Conservation (phyloP, 2,888 invertebrate genomes). For the Eristalis arbustorum region DNA sequence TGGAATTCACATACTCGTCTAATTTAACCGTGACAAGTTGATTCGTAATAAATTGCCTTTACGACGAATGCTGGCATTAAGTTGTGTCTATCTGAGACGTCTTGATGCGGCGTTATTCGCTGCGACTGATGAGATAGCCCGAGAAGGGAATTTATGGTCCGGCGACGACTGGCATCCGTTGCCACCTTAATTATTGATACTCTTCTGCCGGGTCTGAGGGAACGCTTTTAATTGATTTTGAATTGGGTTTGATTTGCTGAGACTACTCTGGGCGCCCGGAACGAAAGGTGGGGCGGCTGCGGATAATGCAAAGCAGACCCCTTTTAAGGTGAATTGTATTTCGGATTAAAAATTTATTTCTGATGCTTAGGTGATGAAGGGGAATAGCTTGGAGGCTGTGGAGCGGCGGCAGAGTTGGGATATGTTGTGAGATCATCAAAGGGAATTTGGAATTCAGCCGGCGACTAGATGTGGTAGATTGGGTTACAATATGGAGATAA, state of each 20-base stretch:
- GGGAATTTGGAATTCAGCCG: neutral
- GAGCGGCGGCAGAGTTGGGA: neutral
- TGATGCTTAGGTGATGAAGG: conserved; percentile 4
- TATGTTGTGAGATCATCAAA: neutral
- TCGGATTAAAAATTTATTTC: conserved; percentile 49
- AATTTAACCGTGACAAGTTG: conserved; percentile 68
- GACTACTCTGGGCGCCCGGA: conserved; percentile 3
- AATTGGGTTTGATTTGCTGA: conserved; percentile 56
- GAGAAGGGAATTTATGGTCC: neutral
- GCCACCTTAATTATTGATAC: conserved; percentile 57
- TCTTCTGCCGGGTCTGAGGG: neutral
- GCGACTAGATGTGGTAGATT: neutral
- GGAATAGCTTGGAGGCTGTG: conserved; percentile 5
- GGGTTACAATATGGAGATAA: neutral
- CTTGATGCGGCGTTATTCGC: conserved; percentile 37
- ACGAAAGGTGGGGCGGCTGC: neutral
- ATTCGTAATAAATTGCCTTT: conserved; percentile 64
- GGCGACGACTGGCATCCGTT: neutral
- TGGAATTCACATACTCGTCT: conserved; percentile 35
- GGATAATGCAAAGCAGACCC: conserved; percentile 14
- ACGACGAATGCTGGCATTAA: conserved; percentile 53
- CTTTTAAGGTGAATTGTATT: conserved; percentile 45
- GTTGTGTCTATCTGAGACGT: conserved; percentile 21
- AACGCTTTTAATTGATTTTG: conserved; percentile 65
- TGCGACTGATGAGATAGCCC: conserved; percentile 15